Evolutionary conservation across 2,888 invertebrate genomes (phyloP).

Genomic region (Nomada ferruginata): DNA sequence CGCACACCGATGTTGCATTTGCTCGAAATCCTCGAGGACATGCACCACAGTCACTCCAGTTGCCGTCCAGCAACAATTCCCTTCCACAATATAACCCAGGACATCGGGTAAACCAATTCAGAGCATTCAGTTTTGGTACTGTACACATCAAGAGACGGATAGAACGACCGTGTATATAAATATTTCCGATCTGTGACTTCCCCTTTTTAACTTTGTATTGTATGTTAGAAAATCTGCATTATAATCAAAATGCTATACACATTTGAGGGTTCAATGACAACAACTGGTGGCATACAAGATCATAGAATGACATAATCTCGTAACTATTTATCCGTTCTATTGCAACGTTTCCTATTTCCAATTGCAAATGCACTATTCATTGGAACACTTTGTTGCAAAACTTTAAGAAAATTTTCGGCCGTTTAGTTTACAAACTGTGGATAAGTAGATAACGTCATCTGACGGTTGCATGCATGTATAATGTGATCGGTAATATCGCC

Average conservation of each 20-base stretch:
- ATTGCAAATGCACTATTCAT: not conserved
- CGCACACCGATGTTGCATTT: slow-evolving; percentile 90
- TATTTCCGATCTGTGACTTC: not conserved
- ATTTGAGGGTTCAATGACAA: slow-evolving; percentile 12
- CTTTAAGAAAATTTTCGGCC: not conserved
- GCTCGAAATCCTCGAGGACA: slow-evolving; percentile 93
- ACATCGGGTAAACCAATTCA: slow-evolving; percentile 85
- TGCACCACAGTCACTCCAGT: slow-evolving; percentile 93
- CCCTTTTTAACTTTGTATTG: not conserved
- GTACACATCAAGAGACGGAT: slow-evolving; percentile 37
- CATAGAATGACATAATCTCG: not conserved
- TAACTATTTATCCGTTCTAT: not conserved
- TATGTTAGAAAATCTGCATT: not conserved
- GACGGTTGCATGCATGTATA: not conserved
- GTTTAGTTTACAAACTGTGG: slow-evolving; percentile 25
- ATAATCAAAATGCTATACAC: not conserved
- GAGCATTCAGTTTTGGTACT: slow-evolving; percentile 25
- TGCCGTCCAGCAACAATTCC: slow-evolving; percentile 87
- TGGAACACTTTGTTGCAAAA: not conserved
- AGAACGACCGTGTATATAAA: not conserved
- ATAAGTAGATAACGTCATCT: slow-evolving; percentile 10
- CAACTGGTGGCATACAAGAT: not conserved
- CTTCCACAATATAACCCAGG: slow-evolving; percentile 95
- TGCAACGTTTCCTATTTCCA: not conserved
- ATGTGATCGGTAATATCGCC: slow-evolving; percentile 25